Evolutionary conservation across 2,797 vertebrate species (phyloP).

Genomic region (Lagodon rhomboides): DNA sequence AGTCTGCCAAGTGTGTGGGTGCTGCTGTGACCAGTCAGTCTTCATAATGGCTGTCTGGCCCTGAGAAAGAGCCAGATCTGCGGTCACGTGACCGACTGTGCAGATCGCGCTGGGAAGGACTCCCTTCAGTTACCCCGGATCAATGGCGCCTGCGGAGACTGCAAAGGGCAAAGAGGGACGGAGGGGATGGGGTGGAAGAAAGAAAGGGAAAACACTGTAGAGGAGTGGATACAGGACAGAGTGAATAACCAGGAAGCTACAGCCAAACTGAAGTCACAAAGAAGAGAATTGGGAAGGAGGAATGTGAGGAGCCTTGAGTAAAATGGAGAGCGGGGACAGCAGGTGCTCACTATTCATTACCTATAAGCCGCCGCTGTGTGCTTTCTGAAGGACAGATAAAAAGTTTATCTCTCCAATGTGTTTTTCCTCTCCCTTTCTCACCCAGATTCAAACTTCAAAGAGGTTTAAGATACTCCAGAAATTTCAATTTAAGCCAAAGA

Average conservation of each 20-base stretch:
- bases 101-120: slow-evolving; percentile 51
- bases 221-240: not conserved
- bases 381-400: slow-evolving; percentile 63
- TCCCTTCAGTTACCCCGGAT: slow-evolving; percentile 48
- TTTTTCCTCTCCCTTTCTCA: slow-evolving; percentile 57
- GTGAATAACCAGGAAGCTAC: not conserved
- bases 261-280: slow-evolving; percentile 17
- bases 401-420: slow-evolving; percentile 56
- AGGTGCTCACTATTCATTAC: slow-evolving; percentile 58
- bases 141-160: slow-evolving; percentile 42
- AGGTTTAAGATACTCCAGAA: slow-evolving; percentile 38
- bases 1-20: slow-evolving; percentile 78
- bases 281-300: not conserved
- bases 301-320: slow-evolving; percentile 33
- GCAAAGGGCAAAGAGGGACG: slow-evolving; percentile 35
- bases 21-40: slow-evolving; percentile 75
- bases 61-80: slow-evolving; percentile 69
- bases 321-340: slow-evolving; percentile 31
- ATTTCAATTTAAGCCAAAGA: slow-evolving; percentile 48
- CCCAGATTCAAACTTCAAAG: slow-evolving; percentile 71
- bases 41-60: slow-evolving; percentile 76
- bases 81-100: slow-evolving; percentile 67
- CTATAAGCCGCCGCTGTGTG: slow-evolving; percentile 56
- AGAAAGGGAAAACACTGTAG: not conserved
- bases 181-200: not conserved